phyloP scores from a whole-genome alignment of 2,888 invertebrate species.

The Loripinus fragilis region DNA sequence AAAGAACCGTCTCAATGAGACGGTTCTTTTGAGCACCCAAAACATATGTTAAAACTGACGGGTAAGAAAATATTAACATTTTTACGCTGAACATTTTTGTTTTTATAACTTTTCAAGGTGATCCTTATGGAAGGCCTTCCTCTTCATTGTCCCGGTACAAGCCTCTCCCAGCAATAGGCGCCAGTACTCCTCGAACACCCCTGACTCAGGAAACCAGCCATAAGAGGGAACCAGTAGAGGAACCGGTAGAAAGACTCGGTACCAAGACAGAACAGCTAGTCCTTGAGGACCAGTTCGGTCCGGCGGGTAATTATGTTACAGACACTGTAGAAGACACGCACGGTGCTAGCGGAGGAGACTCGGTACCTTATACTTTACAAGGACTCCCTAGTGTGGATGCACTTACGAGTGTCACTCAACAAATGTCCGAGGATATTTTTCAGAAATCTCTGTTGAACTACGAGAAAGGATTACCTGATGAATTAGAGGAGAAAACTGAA shows the following conservation, averaged over 20 bases:
- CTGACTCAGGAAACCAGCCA: slow-evolving; percentile 11
- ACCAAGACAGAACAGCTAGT: slow-evolving; percentile 38
- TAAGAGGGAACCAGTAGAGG: neutral
- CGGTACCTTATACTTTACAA: slow-evolving; percentile 19
- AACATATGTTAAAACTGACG: no score
- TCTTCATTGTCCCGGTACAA: slow-evolving; percentile 68
- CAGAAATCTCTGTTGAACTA: slow-evolving; percentile 41
- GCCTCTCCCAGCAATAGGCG: slow-evolving; percentile 70
- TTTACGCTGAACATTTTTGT: no score
- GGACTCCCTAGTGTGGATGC: slow-evolving; percentile 44
- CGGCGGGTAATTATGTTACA: slow-evolving; percentile 42
- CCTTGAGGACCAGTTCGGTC: slow-evolving; percentile 39
- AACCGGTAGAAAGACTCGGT: neutral
- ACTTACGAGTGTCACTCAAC: slow-evolving; percentile 50
- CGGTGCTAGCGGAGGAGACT: slow-evolving; percentile 37
- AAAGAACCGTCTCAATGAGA: no score
- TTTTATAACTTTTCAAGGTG: no score
- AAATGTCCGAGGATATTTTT: slow-evolving; percentile 55
- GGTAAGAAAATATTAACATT: no score
- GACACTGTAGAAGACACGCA: slow-evolving; percentile 50
- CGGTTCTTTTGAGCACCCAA: no score
- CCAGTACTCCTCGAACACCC: slow-evolving; percentile 35
- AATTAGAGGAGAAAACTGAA: neutral
- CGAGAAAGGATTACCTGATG: slow-evolving; percentile 29
- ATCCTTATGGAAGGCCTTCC: slow-evolving; percentile 62